A percentile compares a stretch with the other conserved stretches of the same genome.
phyloP scores from a whole-genome alignment of 2,888 invertebrate genomes.

The Cephus spinipes region DNA sequence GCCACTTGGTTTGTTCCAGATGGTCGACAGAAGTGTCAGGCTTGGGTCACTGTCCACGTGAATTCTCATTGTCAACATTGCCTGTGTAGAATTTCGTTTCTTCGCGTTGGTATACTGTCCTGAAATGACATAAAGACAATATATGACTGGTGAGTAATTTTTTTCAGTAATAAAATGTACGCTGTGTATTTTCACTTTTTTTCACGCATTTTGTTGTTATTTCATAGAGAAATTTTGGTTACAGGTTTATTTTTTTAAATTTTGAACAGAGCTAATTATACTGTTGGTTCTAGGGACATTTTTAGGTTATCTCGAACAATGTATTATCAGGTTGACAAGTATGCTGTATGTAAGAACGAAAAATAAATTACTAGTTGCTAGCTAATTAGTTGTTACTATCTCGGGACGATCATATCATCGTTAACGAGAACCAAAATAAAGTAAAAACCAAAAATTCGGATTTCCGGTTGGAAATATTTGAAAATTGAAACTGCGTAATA shows the following conservation, averaged over 20 bases:
- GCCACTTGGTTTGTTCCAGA: constrained; percentile 11
- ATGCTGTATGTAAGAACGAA: not conserved
- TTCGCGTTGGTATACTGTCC: not conserved
- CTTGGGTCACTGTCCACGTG: not conserved
- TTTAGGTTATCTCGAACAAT: not conserved
- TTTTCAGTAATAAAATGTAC: not conserved
- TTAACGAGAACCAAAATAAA: not conserved
- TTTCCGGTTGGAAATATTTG: not conserved
- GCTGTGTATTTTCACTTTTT: not conserved
- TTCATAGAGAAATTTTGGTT: not conserved
- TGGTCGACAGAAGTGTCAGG: constrained; percentile 11
- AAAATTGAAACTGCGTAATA: not conserved
- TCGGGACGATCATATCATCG: not conserved
- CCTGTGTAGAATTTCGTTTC: not conserved
- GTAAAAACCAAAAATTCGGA: not conserved
- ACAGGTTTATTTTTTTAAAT: too few species aligned
- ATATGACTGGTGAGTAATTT: not conserved
- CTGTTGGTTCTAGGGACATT: not conserved
- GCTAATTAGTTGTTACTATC: not conserved
- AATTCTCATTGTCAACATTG: not conserved
- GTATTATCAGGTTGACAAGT: not conserved
- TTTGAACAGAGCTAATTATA: not conserved
- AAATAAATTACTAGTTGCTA: not conserved
- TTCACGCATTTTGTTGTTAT: not conserved
- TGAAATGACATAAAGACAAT: not conserved